Evolutionary conservation across 2,888 invertebrate species (phyloP).

Genomic region (Sphecodes monilicornis): DNA sequence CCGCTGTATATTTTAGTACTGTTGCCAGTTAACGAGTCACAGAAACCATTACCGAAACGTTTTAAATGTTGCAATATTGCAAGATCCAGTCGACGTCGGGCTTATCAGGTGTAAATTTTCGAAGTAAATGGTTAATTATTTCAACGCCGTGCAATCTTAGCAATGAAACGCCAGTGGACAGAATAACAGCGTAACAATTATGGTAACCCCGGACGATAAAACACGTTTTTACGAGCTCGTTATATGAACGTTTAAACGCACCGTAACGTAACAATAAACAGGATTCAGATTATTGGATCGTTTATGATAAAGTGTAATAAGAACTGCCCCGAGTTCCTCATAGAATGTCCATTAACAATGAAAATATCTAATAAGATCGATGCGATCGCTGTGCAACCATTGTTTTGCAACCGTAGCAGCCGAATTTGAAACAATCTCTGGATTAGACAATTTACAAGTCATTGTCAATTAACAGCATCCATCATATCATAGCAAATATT

Average conservation of each 20-base stretch:
- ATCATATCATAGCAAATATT: no score
- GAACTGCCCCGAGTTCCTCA: neutral
- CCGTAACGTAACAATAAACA: constrained; percentile 20
- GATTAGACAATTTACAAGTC: no score
- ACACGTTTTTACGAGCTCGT: constrained; percentile 32
- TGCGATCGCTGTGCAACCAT: neutral
- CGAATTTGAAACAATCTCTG: no score
- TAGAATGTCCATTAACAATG: neutral
- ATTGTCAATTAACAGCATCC: no score
- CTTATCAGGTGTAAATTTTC: constrained; percentile 29
- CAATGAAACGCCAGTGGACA: constrained; percentile 15
- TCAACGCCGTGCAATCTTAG: neutral
- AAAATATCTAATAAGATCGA: neutral
- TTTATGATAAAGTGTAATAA: neutral
- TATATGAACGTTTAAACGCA: constrained; percentile 23
- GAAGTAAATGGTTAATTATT: neutral
- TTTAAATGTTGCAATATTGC: neutral
- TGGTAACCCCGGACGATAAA: constrained; percentile 28
- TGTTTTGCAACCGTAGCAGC: neutral
- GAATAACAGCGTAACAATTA: constrained; percentile 44
- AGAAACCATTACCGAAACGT: neutral
- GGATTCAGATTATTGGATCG: constrained; percentile 25
- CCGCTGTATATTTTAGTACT: neutral
- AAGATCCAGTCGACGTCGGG: neutral
- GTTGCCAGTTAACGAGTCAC: neutral